A percentile compares a stretch with the other conserved stretches of the same genome.
phyloP scores from a whole-genome alignment of 2,797 vertebrate genomes.

The Halcyon chelicuti region DNA sequence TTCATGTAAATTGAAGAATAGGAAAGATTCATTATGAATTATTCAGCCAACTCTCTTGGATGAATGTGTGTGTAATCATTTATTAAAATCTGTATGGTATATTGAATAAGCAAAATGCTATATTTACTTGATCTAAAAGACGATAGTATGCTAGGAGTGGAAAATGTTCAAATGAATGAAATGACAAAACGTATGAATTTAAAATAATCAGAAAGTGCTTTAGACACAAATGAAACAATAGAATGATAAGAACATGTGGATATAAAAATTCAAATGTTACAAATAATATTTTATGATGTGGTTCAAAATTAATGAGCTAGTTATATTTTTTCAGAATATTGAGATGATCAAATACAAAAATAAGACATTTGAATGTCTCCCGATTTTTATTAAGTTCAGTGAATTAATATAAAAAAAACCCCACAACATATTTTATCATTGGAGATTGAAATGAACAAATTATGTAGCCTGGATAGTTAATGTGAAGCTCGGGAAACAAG shows the following conservation, averaged over 20 bases:
- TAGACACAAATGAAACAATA: not conserved
- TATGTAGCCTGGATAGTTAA: not conserved
- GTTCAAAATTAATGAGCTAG: not conserved
- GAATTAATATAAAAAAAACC: not conserved
- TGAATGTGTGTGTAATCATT: not conserved
- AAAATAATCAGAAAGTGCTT: not conserved
- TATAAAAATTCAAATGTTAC: not conserved
- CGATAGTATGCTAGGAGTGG: not conserved
- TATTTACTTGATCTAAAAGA: constrained; percentile 15
- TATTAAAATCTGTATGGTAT: constrained; percentile 25
- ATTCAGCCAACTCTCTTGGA: not conserved
- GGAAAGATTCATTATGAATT: constrained; percentile 15
- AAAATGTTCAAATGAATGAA: not conserved
- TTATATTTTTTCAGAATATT: not conserved
- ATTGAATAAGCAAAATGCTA: not conserved
- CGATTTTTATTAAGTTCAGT: not conserved
- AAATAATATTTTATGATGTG: not conserved
- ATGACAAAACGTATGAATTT: not conserved
- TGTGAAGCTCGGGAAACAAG: not conserved
- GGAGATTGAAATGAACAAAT: not conserved
- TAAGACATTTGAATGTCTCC: not conserved
- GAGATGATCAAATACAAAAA: not conserved
- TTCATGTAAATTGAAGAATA: constrained; percentile 51
- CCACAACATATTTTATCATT: not conserved
- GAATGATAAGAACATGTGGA: not conserved